Base-by-base conservation (phyloP, 2,113 vertebrate genomes). In the Heloderma charlesbogerti region DNA sequence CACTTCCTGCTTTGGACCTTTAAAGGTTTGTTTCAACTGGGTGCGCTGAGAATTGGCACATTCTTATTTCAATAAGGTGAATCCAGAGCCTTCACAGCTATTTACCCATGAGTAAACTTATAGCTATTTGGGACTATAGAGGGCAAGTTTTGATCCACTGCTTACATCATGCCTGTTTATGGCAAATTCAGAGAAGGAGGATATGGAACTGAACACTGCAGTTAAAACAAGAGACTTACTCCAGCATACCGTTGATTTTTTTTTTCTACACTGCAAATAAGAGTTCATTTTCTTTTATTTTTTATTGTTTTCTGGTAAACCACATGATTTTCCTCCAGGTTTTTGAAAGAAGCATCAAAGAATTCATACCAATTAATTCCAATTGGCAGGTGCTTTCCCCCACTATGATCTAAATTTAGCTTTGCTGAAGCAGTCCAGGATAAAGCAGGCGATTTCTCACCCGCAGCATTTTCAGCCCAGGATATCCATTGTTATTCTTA, bases 301-400 rank as follows among this genome's bases (percentile, higher is more conserved):
- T 25, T 78, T 66, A 66, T 45, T 79, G 25, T 79, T 63, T 29
- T 75, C 89, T 91, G 81, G 18, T 86, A 22, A 92, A 94, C 91
- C 0, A 1, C 57, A 6, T 0, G 5, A 10, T 83, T 77, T 93
- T 80, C 75, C 90, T 1, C 1, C 71, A 90, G 91, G 80, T 63
- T 93, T 82, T 54, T 0, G 87, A 83, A 86, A 86, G 83, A 88
- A 91, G 88, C 57, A 78, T 87, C 63, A 45, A 1, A 93, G 93
- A 89, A 93, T 90, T 78, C 88, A n/a, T 12, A 29, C 83, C 92
- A 96, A 96, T 95, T 84, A 95, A 93, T 86, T 89, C 91, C 88
- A 91, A 88, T 85, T 0, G 2, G 83, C 80, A 93, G 86, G 54
- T 60, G 89, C 94, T 92, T 91, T 86, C 92, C 90, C 67, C 86